Base-by-base conservation (phyloP, 1,140 invertebrate genomes). In the Rhizoglyphus robini region DNA sequence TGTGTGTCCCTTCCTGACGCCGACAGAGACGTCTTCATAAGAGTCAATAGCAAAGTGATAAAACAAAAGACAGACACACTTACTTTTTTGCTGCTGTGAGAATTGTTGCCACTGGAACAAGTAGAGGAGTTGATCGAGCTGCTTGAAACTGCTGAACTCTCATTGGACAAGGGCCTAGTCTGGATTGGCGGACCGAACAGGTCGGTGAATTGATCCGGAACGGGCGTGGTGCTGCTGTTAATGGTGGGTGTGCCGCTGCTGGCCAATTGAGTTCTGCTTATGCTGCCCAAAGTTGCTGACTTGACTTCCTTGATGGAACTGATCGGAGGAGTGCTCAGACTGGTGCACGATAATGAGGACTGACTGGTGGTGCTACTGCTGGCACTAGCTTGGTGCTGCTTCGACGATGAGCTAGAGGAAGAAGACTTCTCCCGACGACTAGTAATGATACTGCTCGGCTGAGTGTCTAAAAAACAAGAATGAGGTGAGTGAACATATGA, bases 181-280 rank as follows among this genome's bases (percentile, higher is more conserved):
- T 63, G 30, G n/a, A 63, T 62, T 13, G 36, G 62, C 23, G 31
- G 31, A 20, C 47, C 38, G 36, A 63, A 63, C 29, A 63, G 41
- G 61, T 63, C 62, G 13, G 62, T 59, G 23, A 20, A 20, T n/a
- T 58, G 15, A 41, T 41, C 41, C 4, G 38, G 15, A 15, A 25
- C 62, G 13, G 41, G 30, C 8, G 38, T 59, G 23, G 36, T 41
- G 36, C 36, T 41, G 36, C 36, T 18, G 36, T 41, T 8, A 41
- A 11, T 8, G 36, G 8, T 41, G 8, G 36, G 36, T 41, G 36
- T 41, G 8, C 36, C 36, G 18, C 8, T 41, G 8, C 8, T 41
- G 36, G 36, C 36, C 36, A 41, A 41, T 11, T n/a, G n/a, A n/a
- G n/a, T n/a, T n/a, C n/a, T n/a, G n/a, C n/a, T n/a, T n/a, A n/a